Conservation (phyloP, 2,113 vertebrate species). For the Grammomys surdaster region DNA sequence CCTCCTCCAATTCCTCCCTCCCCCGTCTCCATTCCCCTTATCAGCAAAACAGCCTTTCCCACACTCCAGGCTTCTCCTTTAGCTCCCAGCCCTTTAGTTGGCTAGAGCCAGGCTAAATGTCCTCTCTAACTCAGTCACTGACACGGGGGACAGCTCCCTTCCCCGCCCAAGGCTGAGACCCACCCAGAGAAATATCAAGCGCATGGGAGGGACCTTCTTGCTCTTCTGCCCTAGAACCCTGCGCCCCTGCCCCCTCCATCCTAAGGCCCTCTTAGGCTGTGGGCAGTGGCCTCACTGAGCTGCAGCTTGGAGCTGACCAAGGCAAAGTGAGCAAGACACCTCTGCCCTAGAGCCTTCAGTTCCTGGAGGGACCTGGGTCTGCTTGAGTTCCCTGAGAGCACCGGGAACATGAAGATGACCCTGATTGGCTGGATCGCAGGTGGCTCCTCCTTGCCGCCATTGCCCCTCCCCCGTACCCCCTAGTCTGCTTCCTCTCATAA, state of each 20-base stretch:
- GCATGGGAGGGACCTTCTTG: too few species aligned
- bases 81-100: not conserved
- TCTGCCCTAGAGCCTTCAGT: fast-evolving
- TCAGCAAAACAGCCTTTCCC: not conserved
- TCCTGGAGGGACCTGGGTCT: not conserved
- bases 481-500: not conserved
- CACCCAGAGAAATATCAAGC: not conserved
- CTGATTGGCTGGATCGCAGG: not conserved
- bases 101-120: not conserved
- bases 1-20: too few species aligned
- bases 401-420: not conserved
- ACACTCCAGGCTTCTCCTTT: not conserved
- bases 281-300: not conserved
- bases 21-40: not conserved
- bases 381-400: not conserved
- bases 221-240: not conserved
- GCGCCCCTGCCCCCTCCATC: too few species aligned
- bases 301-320: not conserved
- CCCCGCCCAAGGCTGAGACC: not conserved
- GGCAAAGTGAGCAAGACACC: not conserved
- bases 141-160: not conserved
- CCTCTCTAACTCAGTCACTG: not conserved
- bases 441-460: not conserved
- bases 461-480: fast-evolving
- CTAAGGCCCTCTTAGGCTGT: not conserved